Conservation (phyloP, 2,797 vertebrate species). For the Ambastaia sidthimunki region DNA sequence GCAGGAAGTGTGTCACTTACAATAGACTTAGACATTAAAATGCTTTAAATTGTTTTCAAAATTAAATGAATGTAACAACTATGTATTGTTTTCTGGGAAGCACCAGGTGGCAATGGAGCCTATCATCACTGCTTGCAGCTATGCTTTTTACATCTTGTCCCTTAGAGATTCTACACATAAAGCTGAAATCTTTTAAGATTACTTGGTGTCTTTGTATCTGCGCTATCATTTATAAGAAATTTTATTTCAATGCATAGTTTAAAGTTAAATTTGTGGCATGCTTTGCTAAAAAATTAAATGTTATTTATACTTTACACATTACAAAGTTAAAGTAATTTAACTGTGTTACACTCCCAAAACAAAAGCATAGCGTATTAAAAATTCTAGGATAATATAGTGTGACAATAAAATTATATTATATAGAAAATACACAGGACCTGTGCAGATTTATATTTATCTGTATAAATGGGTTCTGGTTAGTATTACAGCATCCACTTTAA, state of each 20-base stretch:
- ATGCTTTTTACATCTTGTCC: background rate
- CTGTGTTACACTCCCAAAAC: no score
- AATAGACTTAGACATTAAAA: no score
- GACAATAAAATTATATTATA: no score
- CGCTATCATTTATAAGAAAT: background rate
- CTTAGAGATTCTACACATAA: background rate
- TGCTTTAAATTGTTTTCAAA: no score
- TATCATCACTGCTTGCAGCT: background rate
- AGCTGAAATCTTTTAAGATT: background rate
- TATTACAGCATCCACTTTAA: conserved; percentile 27
- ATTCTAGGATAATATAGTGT: no score
- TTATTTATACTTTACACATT: no score
- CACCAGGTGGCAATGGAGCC: no score
- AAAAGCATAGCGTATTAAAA: no score
- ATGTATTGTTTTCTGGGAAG: no score
- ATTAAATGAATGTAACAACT: no score
- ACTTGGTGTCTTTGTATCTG: background rate
- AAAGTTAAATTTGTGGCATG: background rate
- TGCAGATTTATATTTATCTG: conserved; percentile 7
- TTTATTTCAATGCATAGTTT: background rate
- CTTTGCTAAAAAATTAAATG: background rate
- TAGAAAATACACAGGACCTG: background rate
- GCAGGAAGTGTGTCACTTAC: no score
- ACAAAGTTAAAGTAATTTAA: no score
- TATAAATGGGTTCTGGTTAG: conserved; percentile 16